These are phyloP conservation scores for Nebria brevicollis DNA, from an alignment of 2,888 invertebrate species.

Conservation along the genomic window DNA sequence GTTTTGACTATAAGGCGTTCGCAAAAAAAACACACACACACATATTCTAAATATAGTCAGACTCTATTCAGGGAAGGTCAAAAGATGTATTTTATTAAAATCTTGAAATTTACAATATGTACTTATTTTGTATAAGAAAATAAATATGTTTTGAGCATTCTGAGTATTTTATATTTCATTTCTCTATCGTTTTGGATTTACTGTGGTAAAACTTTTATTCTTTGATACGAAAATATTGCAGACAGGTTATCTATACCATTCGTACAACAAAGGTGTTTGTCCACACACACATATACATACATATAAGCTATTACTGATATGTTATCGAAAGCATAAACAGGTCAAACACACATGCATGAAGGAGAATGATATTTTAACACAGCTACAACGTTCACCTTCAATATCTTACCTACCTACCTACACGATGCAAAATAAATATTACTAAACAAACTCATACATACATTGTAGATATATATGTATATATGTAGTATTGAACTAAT, in stretches of 20 bases:
- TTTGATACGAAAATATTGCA: neutral
- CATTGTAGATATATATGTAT: neutral
- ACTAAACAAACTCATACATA: neutral
- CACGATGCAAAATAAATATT: neutral
- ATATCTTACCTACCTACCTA: neutral
- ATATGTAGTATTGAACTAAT: too few species aligned
- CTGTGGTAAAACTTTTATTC: too few species aligned
- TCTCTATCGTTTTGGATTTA: too few species aligned
- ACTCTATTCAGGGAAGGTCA: too few species aligned
- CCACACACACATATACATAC: neutral
- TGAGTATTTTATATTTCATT: too few species aligned
- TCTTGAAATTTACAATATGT: too few species aligned
- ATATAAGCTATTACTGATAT: conserved; percentile 8
- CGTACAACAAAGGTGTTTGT: conserved; percentile 1
- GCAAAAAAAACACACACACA: too few species aligned
- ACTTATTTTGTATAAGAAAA: too few species aligned
- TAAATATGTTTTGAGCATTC: too few species aligned
- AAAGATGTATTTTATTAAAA: too few species aligned
- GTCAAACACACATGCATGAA: conserved; percentile 3
- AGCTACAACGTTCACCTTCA: conserved; percentile 3
- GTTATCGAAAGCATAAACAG: conserved; percentile 18
- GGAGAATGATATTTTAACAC: neutral
- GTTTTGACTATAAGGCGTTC: too few species aligned
- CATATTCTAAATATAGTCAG: too few species aligned
- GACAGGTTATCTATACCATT: neutral